These are phyloP conservation scores for Pteria penguin DNA, from an alignment of 2,888 invertebrate genomes.

Conservation along the genomic window DNA sequence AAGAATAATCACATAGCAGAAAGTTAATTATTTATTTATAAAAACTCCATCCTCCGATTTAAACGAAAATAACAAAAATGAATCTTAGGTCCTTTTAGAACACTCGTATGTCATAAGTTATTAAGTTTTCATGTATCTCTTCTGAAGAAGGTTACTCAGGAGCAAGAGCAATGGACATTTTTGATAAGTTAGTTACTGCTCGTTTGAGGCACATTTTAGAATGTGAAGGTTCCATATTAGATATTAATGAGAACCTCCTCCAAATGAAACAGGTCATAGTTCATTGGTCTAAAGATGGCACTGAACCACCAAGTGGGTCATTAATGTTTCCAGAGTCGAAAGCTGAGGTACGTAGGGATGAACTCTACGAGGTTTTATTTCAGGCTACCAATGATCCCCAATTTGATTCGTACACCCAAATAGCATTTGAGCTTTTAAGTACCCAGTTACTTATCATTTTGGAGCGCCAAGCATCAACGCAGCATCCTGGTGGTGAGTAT, in stretches of 20 bases:
- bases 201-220: conserved; percentile 36
- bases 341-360: background rate
- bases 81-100: too few relatives aligned
- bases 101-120: too few relatives aligned
- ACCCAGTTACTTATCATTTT: conserved; percentile 24
- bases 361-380: conserved; percentile 22
- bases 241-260: conserved; percentile 20
- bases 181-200: conserved; percentile 21
- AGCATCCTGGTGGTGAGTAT: conserved; percentile 42
- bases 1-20: too few relatives aligned
- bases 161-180: conserved; percentile 31
- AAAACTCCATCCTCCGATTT: too few relatives aligned
- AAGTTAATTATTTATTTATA: too few relatives aligned
- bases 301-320: background rate
- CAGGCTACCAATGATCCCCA: background rate
- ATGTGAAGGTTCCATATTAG: conserved; percentile 34
- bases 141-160: too few relatives aligned
- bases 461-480: conserved; percentile 39
- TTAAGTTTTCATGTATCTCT: too few relatives aligned
- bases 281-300: background rate
- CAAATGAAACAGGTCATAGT: conserved; percentile 15
- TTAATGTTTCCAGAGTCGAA: background rate
- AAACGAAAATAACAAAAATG: too few relatives aligned
- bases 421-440: conserved; percentile 27
- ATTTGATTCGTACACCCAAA: conserved; percentile 34